These are phyloP conservation scores for Alaudala cheleensis DNA, from an alignment of 2,113 vertebrate genomes.

Conservation along the genomic window DNA sequence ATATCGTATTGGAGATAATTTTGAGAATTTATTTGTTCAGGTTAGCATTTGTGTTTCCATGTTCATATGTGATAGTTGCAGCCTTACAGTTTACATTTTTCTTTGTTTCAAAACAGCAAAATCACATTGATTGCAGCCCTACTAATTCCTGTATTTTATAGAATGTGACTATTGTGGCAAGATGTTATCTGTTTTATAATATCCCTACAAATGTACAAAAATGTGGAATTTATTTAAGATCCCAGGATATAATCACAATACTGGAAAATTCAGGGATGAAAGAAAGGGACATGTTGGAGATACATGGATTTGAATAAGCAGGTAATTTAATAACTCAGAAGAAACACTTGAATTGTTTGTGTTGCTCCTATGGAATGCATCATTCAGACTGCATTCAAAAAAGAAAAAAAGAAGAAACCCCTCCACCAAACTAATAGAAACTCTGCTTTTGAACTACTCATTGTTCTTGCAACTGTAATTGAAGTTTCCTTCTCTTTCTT, in stretches of 20 bases:
- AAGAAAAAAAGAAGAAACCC: not conserved
- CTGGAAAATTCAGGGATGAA: not conserved
- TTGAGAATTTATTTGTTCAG: not conserved
- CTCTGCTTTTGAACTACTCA: not conserved
- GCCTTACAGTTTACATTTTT: not conserved
- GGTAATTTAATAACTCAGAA: not conserved
- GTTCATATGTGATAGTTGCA: not conserved
- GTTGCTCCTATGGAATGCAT: not conserved
- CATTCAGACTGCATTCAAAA: not conserved
- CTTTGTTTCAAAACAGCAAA: not conserved
- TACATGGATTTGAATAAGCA: not conserved
- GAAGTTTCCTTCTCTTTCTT: not conserved
- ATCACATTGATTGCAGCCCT: not conserved
- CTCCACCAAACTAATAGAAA: not conserved
- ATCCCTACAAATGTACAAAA: not conserved
- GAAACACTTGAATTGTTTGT: not conserved
- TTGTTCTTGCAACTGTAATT: conserved; percentile 4
- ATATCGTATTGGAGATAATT: not conserved
- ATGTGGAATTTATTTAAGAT: not conserved
- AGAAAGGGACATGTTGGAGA: not conserved
- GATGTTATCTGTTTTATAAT: not conserved
- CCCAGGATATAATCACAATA: not conserved
- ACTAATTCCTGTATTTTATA: not conserved
- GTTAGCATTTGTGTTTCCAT: not conserved
- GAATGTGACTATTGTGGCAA: not conserved